phyloP scores from a whole-genome alignment of 2,797 vertebrate species.

The Harpagifer antarcticus region DNA sequence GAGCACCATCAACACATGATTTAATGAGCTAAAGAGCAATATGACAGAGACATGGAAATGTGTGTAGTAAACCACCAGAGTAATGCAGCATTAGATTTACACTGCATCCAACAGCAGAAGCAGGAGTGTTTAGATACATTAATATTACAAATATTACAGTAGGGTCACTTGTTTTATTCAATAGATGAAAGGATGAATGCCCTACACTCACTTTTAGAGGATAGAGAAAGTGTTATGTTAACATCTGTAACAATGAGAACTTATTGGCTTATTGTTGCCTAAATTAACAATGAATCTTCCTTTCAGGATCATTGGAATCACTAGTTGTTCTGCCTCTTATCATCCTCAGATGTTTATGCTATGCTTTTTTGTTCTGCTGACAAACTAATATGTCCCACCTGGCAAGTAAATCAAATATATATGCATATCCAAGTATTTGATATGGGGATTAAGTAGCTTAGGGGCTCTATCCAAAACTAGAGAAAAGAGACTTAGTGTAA shows the following conservation, averaged over 20 bases:
- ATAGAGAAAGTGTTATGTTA: not conserved
- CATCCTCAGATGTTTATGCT: not conserved
- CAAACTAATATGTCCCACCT: not conserved
- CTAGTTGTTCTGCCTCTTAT: not conserved
- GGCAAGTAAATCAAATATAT: not conserved
- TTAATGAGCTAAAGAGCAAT: slow-evolving; percentile 21
- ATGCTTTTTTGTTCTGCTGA: not conserved
- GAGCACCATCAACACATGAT: slow-evolving; percentile 41
- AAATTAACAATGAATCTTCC: not conserved
- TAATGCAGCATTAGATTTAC: slow-evolving; percentile 19
- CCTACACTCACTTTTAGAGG: not conserved
- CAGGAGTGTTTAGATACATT: not conserved
- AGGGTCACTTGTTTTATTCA: not conserved
- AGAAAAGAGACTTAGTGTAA: not conserved
- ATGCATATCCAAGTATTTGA: not conserved
- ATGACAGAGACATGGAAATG: slow-evolving; percentile 33
- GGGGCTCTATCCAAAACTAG: not conserved
- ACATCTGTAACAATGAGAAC: too few species aligned
- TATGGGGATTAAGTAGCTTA: not conserved
- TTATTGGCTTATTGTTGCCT: not conserved
- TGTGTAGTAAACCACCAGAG: slow-evolving; percentile 19
- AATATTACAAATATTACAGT: not conserved
- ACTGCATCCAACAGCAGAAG: not conserved
- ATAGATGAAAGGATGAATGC: not conserved
- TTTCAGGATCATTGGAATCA: not conserved